Percentiles rank a stretch among this genome's conserved stretches.
Conservation (phyloP, 2,113 vertebrate genomes). For the Verasper variegatus region DNA sequence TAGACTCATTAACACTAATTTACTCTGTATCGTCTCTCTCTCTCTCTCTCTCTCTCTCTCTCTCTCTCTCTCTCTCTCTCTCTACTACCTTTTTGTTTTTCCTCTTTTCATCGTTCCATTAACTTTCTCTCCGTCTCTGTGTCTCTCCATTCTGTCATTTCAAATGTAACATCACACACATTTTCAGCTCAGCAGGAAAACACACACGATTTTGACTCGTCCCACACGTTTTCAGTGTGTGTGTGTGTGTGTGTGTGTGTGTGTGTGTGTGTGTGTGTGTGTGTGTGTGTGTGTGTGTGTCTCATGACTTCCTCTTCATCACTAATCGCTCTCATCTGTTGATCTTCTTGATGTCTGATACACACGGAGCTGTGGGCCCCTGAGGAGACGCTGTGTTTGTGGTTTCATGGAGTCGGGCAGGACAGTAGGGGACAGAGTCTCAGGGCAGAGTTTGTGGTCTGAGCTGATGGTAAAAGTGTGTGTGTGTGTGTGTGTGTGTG, state of each 20-base stretch:
- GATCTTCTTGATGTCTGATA: conserved; percentile 63
- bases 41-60: too few species aligned
- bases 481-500: neutral
- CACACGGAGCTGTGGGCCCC: conserved; percentile 33
- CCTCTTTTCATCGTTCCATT: neutral
- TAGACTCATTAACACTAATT: neutral
- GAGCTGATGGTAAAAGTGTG: conserved; percentile 59
- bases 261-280: conserved; percentile 65
- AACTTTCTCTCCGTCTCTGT: too few species aligned
- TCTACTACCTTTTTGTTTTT: too few species aligned
- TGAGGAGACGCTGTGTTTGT: conserved; percentile 7
- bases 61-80: neutral
- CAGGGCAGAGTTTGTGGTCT: conserved; percentile 49
- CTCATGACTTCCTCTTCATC: conserved; percentile 93
- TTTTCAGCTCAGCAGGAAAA: conserved; percentile 5
- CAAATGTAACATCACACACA: neutral
- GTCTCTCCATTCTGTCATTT: neutral
- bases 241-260: conserved; percentile 63
- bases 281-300: conserved; percentile 29
- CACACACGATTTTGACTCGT: conserved; percentile 8
- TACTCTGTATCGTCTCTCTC: neutral
- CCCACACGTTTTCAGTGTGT: conserved; percentile 49
- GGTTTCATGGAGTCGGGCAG: conserved; percentile 34
- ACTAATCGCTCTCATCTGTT: conserved; percentile 94
- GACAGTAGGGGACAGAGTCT: conserved; percentile 45